A percentile compares a stretch with the other conserved stretches of the same genome.
phyloP scores from a whole-genome alignment of 2,797 vertebrate species.

The Epinephelus awoara region DNA sequence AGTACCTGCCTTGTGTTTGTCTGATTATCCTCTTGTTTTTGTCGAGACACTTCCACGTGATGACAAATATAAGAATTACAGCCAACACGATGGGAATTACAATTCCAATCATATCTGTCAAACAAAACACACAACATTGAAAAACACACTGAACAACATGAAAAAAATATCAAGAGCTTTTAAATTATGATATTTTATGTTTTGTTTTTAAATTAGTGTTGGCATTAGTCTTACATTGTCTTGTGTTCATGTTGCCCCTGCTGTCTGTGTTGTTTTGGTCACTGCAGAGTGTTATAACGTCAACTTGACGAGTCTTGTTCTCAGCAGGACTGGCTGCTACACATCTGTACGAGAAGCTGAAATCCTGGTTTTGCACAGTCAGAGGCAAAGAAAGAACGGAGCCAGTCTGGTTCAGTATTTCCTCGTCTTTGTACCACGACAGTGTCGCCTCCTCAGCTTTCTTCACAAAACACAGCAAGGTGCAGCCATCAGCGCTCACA shows the following conservation, averaged over 20 bases:
- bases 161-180: too few relatives aligned
- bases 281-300: rapidly evolving
- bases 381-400: slow-evolving; percentile 22
- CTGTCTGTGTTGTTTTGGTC: rapidly evolving
- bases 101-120: not conserved
- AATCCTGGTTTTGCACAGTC: slow-evolving; percentile 6
- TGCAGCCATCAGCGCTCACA: slow-evolving; percentile 28
- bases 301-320: rapidly evolving
- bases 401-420: slow-evolving; percentile 34
- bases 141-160: not conserved
- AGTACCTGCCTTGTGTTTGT: slow-evolving; percentile 34
- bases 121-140: not conserved
- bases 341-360: slow-evolving; percentile 26
- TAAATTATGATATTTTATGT: not conserved
- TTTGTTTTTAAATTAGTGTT: not conserved
- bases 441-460: slow-evolving; percentile 23
- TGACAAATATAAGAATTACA: rapidly evolving
- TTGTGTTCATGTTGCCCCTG: rapidly evolving
- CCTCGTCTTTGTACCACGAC: slow-evolving; percentile 38
- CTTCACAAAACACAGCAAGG: slow-evolving; percentile 42
- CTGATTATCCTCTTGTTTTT: not conserved
- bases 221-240: not conserved
- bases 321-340: slow-evolving; percentile 42
- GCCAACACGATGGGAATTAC: rapidly evolving
- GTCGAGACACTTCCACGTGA: not conserved